A percentile compares a stretch with the other conserved stretches of the same genome.
Conservation (phyloP, 2,113 vertebrate species). For the Diadophis punctatus region DNA sequence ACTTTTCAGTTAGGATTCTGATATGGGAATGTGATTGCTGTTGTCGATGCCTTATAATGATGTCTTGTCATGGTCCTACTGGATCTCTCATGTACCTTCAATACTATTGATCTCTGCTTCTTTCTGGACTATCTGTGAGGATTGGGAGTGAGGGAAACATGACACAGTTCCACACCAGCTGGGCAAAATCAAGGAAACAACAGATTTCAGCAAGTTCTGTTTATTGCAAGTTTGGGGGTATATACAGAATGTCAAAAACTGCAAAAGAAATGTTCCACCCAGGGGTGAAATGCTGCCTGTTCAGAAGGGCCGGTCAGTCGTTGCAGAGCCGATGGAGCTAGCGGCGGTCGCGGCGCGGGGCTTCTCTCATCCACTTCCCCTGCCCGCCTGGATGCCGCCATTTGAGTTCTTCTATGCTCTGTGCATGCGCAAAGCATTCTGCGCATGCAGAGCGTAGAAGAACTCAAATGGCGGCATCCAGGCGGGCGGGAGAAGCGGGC, state of each 20-base stretch:
- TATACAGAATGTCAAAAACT: background rate
- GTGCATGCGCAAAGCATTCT: no score
- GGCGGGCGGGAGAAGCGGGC: no score
- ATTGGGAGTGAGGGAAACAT: background rate
- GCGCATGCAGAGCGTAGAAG: no score
- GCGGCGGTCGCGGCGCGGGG: no score
- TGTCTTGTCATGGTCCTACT: background rate
- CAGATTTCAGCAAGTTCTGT: background rate
- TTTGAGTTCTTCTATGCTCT: no score
- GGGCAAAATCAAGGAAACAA: background rate
- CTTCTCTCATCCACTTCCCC: no score
- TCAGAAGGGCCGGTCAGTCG: no score
- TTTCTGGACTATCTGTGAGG: background rate
- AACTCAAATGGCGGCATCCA: no score
- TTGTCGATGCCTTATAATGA: background rate
- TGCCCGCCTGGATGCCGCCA: no score
- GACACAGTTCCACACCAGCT: background rate
- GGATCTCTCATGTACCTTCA: background rate
- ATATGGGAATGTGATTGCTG: background rate
- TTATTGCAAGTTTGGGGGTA: background rate
- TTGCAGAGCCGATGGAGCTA: no score
- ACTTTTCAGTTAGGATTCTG: background rate
- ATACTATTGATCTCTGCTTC: background rate
- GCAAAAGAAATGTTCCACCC: background rate
- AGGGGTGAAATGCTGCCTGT: no score